Evolutionary conservation across 2,888 invertebrate species (phyloP).

Genomic region (Patella ulyssiponensis): DNA sequence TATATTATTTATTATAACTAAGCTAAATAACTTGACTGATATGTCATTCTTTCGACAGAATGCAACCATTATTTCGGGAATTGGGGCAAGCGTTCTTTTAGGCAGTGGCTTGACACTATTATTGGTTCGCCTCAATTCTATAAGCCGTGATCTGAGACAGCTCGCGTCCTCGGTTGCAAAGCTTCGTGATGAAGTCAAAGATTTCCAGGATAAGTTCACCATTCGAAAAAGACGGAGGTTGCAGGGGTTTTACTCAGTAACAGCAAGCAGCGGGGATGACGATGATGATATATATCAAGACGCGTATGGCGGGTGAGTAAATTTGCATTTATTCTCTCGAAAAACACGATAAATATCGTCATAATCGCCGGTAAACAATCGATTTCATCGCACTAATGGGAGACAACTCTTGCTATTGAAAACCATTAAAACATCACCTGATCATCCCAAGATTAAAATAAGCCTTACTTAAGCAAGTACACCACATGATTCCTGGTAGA

Average conservation of each 20-base stretch:
- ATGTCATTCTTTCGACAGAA: slow-evolving; percentile 44
- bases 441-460: too few species aligned
- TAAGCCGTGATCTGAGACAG: slow-evolving; percentile 26
- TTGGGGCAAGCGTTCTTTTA: slow-evolving; percentile 57
- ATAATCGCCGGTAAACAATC: too few species aligned
- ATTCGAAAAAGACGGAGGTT: slow-evolving; percentile 18
- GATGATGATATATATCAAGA: slow-evolving; percentile 67
- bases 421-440: too few species aligned
- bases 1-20: too few species aligned
- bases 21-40: not conserved
- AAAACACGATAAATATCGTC: too few species aligned
- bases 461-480: too few species aligned
- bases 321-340: not conserved
- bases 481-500: too few species aligned
- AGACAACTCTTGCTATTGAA: too few species aligned
- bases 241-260: slow-evolving; percentile 49
- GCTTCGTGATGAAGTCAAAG: not conserved
- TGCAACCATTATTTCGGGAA: slow-evolving; percentile 46
- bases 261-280: slow-evolving; percentile 61
- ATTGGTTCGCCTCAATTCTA: slow-evolving; percentile 48
- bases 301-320: slow-evolving; percentile 53
- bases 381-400: too few species aligned
- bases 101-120: slow-evolving; percentile 56
- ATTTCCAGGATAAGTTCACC: not conserved
- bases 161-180: slow-evolving; percentile 17